phyloP scores from a whole-genome alignment of 2,113 vertebrate genomes.

The Cottus gobio region DNA sequence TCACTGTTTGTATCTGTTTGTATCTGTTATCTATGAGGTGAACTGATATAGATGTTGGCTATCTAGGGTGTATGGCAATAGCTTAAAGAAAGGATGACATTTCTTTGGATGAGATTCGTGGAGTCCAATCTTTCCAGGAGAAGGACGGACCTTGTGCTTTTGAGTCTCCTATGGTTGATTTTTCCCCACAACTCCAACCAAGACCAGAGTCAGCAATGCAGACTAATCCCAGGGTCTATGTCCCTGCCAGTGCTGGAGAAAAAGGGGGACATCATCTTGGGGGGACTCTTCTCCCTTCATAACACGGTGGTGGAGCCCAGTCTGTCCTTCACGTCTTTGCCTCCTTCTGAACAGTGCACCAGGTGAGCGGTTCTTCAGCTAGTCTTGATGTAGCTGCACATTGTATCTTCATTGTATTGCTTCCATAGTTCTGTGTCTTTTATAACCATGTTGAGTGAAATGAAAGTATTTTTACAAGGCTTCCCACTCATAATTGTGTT shows the following conservation, averaged over 20 bases:
- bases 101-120: background rate
- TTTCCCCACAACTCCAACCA: slow-evolving; percentile 28
- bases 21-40: background rate
- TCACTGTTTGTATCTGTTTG: background rate
- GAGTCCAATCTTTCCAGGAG: background rate
- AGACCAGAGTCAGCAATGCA: slow-evolving; percentile 63
- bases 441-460: background rate
- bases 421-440: background rate
- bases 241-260: slow-evolving; percentile 75
- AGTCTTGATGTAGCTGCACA: background rate
- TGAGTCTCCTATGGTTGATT: slow-evolving; percentile 48
- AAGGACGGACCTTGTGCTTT: slow-evolving; percentile 18
- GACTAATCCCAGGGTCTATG: slow-evolving; percentile 59
- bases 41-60: background rate
- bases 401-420: background rate
- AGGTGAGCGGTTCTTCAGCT: slow-evolving; percentile 65
- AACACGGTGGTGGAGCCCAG: slow-evolving; percentile 75
- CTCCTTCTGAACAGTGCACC: slow-evolving; percentile 71
- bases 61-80: background rate
- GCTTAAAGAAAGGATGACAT: slow-evolving; percentile 23
- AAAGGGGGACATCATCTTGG: slow-evolving; percentile 80
- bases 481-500: background rate
- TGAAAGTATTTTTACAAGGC: no score
- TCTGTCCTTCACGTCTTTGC: slow-evolving; percentile 71
- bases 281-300: slow-evolving; percentile 86